These are phyloP conservation scores for Odontamblyopus rebecca DNA, from an alignment of 2,797 vertebrate species.

Conservation along the genomic window DNA sequence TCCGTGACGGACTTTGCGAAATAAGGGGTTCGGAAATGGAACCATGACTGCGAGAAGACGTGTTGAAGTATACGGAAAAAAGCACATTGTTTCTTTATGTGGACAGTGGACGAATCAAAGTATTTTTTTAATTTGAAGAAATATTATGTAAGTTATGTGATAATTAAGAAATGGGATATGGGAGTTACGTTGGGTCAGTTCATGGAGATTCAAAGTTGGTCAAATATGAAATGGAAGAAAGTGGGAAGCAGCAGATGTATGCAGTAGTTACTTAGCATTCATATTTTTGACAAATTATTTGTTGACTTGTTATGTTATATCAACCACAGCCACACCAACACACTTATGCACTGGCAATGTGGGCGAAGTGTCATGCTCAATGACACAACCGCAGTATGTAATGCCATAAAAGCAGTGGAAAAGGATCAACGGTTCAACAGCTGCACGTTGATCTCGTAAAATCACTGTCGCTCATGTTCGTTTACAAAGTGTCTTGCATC, in stretches of 20 bases:
- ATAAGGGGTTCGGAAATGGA: conserved; percentile 20
- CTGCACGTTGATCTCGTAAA: neutral
- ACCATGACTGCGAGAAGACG: conserved; percentile 41
- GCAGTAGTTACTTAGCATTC: neutral
- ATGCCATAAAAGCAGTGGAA: neutral
- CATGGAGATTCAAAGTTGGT: neutral
- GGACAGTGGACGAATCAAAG: conserved; percentile 76
- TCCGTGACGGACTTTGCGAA: conserved; percentile 41
- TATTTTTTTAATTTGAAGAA: conserved; percentile 91
- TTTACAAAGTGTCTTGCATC: neutral
- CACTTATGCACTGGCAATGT: neutral
- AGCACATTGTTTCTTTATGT: conserved; percentile 82
- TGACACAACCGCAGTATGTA: neutral
- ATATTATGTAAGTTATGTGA: conserved; percentile 71
- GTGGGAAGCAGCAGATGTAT: neutral
- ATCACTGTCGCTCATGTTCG: neutral
- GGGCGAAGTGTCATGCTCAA: neutral
- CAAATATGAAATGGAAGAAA: neutral
- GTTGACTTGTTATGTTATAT: neutral
- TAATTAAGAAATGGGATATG: conserved; percentile 62
- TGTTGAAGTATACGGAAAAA: conserved; percentile 68
- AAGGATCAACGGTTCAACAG: neutral
- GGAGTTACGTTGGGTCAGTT: neutral
- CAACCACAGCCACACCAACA: neutral
- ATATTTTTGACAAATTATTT: neutral